Evolutionary conservation across 2,113 vertebrate species (phyloP), one percentile per base, ranked within the genome.

Genomic region (Talpa occidentalis): DNA sequence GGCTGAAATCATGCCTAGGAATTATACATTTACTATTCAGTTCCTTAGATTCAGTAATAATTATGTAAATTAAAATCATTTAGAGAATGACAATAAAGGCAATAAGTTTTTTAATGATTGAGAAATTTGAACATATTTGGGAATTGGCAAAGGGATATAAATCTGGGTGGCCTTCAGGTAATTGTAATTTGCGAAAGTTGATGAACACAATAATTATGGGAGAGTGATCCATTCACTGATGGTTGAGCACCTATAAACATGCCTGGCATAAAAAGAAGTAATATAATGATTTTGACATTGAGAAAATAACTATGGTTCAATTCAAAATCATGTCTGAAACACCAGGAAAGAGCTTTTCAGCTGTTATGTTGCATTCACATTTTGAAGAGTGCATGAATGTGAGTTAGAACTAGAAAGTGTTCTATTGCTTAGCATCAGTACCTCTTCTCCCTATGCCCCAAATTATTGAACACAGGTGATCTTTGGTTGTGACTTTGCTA

Each of bases 281-380:
- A n/a, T 44, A 87, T 72, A 64, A 67, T 94, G 47, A 72, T 80
- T 89, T 91, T 87, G 40, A 59, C 70, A 80, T 60, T 59, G 76
- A 96, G 88, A 90, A 89, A 89, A 76, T 73, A 91, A 87, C 52
- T 86, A n/a, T n/a, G 42, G 32, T 64, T 94, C 59, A 85, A 56
- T 24, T 97, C 79, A 82, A 66, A 95, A 92, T 96, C 70, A 56
- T 80, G 10, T 87, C n/a, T 88, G 72, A 85, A 86, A 78, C n/a
- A 35, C 30, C 37, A 52, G 69, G 52, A 64, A 85, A 81, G 32
- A 90, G 21, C n/a, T 93, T 92, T 80, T 54, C n/a, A 54, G 84
- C 81, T 85, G 64, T 54, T 92, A 59, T 6, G 28, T 89, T 78
- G 40, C 22, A 67, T 35, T 94, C 81, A 83, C 35, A 47, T 92